Evolutionary conservation across 2,797 vertebrate genomes (phyloP), one percentile per base, ranked within the genome.

Genomic region (Menidia menidia): DNA sequence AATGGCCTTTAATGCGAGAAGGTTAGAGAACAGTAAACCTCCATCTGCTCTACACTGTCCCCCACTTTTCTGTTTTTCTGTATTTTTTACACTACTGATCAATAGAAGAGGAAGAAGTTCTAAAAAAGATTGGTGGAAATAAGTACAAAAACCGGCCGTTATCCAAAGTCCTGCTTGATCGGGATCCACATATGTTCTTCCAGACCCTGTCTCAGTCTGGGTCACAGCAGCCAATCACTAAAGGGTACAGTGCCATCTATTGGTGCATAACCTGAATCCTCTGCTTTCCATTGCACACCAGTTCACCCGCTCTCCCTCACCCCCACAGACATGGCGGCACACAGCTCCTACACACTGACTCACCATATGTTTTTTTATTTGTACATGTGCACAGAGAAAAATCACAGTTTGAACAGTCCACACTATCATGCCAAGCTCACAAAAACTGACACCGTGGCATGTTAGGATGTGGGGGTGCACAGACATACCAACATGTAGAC

Each of bases 171-270:
- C 52, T 78, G 62, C 63, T 71, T 31, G 3, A 8, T 68, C 70
- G 0, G 2, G 45, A 70, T 59, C 35, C 39, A 50, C 60, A 1
- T 56, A 57, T 66, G 62, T 63, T 50, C 64, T 66, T 59, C 57
- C 68, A 81, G 68, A 73, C 74, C 35, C 55, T 62, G 58, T 64
- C 50, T 75, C 45, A 31, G 68, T 85, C 70, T 88, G 68, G 78
- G 86, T 87, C 86, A 85, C 50, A 48, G 51, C 73, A 83, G 77
- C 80, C 75, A 87, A 89, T 93, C 89, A 93, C 68, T 81, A 93
- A 91, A 94, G 93, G 87, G 90, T 92, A 94, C 88, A 92, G 92
- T 92, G 93, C 93, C 93, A 93, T 92, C 93, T 94, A 92, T 93
- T 92, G 94, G 93, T 87, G 77, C 71, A 81, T 73, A 87, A 76